phyloP scores from a whole-genome alignment of 2,888 invertebrate species.

The Polydrusus pterygomalis region DNA sequence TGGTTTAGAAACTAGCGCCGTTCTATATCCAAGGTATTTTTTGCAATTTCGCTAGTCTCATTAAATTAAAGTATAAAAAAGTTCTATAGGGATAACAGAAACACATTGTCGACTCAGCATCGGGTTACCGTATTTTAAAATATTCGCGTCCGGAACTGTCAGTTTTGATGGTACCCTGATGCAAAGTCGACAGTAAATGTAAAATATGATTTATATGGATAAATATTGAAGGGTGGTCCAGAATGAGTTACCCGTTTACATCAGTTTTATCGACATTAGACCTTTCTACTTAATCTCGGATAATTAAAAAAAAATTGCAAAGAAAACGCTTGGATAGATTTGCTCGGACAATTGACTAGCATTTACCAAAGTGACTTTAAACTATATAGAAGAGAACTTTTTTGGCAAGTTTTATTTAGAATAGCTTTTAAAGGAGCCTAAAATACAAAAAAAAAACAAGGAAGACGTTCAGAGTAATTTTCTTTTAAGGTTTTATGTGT shows the following conservation, averaged over 20 bases:
- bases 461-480: not conserved
- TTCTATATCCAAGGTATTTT: not conserved
- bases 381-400: not conserved
- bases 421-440: constrained; percentile 8
- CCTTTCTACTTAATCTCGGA: no score
- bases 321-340: not conserved
- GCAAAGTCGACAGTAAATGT: not conserved
- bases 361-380: constrained; percentile 29
- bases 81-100: not conserved
- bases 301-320: not conserved
- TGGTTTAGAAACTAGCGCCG: not conserved
- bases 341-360: constrained; percentile 21
- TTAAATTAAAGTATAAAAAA: no score
- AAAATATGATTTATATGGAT: no score
- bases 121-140: not conserved
- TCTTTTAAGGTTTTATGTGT: not conserved
- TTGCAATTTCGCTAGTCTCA: not conserved
- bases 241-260: no score
- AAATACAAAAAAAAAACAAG: not conserved
- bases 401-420: not conserved
- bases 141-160: no score
- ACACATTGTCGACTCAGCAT: not conserved
- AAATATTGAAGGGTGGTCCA: no score
- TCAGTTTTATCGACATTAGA: no score
- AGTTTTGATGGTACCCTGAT: not conserved